Percentiles rank a stretch among this genome's conserved stretches.
Evolutionary conservation across 2,113 vertebrate genomes (phyloP).

Genomic region (Calidris pygmaea): DNA sequence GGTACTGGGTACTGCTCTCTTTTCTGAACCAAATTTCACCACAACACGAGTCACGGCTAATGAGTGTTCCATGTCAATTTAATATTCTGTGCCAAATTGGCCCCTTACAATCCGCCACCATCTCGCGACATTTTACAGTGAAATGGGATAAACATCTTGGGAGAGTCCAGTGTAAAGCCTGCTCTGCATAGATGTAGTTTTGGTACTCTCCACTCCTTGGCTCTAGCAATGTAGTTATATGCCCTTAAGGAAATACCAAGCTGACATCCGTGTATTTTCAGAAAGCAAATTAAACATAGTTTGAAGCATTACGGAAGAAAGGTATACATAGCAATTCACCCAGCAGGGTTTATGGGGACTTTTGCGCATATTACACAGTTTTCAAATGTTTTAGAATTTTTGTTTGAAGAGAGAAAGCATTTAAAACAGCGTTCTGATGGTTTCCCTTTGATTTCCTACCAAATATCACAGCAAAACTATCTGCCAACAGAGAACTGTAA

Average conservation of each 20-base stretch:
- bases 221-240: not conserved
- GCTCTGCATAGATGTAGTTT: not conserved
- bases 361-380: not conserved
- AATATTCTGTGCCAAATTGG: not conserved
- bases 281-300: constrained; percentile 37
- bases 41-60: not conserved
- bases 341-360: not conserved
- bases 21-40: not conserved
- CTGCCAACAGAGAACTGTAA: constrained; percentile 28
- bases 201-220: constrained; percentile 3
- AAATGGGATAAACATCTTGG: not conserved
- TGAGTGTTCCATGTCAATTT: not conserved
- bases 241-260: constrained; percentile 36
- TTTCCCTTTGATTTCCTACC: constrained; percentile 53
- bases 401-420: constrained; percentile 33
- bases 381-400: not conserved
- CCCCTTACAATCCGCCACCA: not conserved
- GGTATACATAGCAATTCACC: not conserved
- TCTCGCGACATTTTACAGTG: not conserved
- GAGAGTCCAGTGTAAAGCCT: not conserved
- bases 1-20: not conserved
- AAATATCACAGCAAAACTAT: constrained; percentile 47
- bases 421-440: not conserved
- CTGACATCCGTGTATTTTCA: constrained; percentile 39
- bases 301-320: not conserved